Base-by-base conservation (phyloP, 2,113 vertebrate genomes). In the Alaudala cheleensis region DNA sequence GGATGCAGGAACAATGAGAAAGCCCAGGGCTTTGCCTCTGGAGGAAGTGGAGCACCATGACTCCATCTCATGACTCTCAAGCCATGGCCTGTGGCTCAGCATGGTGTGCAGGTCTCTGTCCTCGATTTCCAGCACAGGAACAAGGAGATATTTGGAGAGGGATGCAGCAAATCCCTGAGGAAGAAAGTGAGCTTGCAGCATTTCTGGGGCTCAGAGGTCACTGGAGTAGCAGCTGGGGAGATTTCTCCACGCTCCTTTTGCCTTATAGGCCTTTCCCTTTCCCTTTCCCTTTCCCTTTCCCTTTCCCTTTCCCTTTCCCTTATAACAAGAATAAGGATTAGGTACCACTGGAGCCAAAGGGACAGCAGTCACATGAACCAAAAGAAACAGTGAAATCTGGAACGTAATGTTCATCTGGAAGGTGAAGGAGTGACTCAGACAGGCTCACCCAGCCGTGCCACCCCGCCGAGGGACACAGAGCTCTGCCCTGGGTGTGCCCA, bases 361-460 rank as follows among this genome's bases (percentile, higher is more conserved):
- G 65, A 51, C 60, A 67, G 65, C 40, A 76, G n/a, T 34, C 62
- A 84, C 86, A 60, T 2, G 31, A 89, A 92, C 66, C 49, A 50
- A 80, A 86, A 61, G 61, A 42, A 78, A 33, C 42, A 42, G 37
- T 66, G 67, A 73, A 85, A 76, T 50, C 54, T 40, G 64, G n/a
- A 37, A 16, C 16, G 17, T 31, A 23, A 45, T 6, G 15, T 1
- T 0, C 4, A 37, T 37, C 37, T 37, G 37, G 62, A 64, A 51
- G 40, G 44, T 0, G 7, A 81, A 76, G 65, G 31, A 31, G 20
- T 0, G 1, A 66, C 64, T 18, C 0, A 1, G 33, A 29, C 45
- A 70, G n/a, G 3, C 50, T 45, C 2, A 2, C n/a, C 31, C 28
- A 7, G 72, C 76, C 56, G 56, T 21, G 62, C n/a, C 60, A 90